phyloP scores from a whole-genome alignment of 2,797 vertebrate genomes.

The Sarcoramphus papa region DNA sequence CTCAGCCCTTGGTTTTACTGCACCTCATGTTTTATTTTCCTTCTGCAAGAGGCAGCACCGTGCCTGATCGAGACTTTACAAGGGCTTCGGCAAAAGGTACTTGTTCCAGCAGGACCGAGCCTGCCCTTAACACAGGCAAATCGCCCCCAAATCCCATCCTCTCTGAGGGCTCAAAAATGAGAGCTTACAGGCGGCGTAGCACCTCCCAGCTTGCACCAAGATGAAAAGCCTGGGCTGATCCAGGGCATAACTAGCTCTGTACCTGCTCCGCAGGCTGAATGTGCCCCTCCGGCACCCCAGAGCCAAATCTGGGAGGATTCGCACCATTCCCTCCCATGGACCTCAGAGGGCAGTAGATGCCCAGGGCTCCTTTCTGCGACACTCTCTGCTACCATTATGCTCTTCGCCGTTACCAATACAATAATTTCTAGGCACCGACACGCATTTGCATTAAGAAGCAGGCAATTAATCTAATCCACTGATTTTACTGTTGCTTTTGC shows the following conservation, averaged over 20 bases:
- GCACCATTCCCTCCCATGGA: neutral
- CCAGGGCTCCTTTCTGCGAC: neutral
- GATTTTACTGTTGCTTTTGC: neutral
- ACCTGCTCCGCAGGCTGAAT: rapidly evolving
- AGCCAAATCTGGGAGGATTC: neutral
- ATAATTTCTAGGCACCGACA: neutral
- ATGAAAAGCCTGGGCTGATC: neutral
- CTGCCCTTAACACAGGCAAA: neutral
- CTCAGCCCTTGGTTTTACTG: neutral
- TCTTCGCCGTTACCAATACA: neutral
- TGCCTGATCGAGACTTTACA: neutral
- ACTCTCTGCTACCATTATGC: neutral
- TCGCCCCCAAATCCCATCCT: neutral
- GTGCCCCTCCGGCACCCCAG: neutral
- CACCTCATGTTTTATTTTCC: neutral
- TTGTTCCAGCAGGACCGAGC: neutral
- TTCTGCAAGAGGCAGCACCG: neutral
- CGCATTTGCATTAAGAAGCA: neutral
- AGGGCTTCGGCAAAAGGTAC: rapidly evolving
- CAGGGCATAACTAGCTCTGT: neutral
- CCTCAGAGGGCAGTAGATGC: neutral
- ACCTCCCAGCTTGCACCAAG: neutral
- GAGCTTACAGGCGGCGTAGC: neutral
- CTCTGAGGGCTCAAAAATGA: neutral
- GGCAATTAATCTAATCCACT: neutral